Percentiles rank a stretch among this genome's conserved stretches.
Conservation (phyloP, 2,113 vertebrate genomes). For the Tringa solitaria region DNA sequence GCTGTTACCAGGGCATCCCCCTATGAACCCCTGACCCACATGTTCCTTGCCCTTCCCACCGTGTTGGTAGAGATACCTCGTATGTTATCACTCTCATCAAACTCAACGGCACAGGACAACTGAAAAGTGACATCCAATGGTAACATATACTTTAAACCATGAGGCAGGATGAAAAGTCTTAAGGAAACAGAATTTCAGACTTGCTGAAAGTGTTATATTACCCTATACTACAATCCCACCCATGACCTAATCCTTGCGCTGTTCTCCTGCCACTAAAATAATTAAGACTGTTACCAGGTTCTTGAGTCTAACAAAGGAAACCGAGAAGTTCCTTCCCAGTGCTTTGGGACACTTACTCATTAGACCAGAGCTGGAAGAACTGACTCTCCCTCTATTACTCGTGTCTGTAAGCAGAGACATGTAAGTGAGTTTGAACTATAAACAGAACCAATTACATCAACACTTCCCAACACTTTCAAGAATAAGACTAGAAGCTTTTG, state of each 20-base stretch:
- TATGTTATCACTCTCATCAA: background rate
- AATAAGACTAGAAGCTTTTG: constrained; percentile 42
- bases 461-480: constrained; percentile 55
- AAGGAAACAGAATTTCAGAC: background rate
- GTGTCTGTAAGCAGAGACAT: background rate
- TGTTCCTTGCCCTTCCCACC: background rate
- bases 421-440: constrained; percentile 44
- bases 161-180: background rate
- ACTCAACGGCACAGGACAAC: fast-evolving
- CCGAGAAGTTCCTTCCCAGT: background rate
- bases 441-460: constrained; percentile 59
- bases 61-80: background rate
- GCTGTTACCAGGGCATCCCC: background rate
- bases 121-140: background rate
- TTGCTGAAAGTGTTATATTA: background rate
- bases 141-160: fast-evolving
- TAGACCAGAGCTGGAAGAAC: background rate
- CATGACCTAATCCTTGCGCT: background rate
- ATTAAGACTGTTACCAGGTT: background rate
- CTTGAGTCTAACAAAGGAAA: background rate
- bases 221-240: background rate
- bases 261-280: background rate
- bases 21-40: background rate
- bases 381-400: background rate
- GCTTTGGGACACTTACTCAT: background rate